Evolutionary conservation across 2,113 vertebrate genomes (phyloP), one percentile per base, ranked within the genome.

Genomic region (Dasyprocta punctata): DNA sequence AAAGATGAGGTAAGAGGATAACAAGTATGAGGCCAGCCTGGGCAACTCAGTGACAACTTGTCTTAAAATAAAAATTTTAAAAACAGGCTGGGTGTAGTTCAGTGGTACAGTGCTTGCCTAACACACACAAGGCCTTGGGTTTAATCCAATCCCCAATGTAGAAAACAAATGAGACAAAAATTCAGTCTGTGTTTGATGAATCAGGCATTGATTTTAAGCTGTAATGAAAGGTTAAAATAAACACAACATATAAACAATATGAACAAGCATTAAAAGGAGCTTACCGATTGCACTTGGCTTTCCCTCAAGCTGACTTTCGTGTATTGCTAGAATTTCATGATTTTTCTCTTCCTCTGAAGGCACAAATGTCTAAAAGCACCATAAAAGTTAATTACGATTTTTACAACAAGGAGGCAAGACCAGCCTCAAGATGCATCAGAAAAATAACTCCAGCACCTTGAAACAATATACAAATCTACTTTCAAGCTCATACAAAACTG

Each of bases 331-430:
- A 38, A 63, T 28, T 30, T 56, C 92, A 19, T 8, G 86, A 9
- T 36, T 86, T 84, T 78, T 94, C 75, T 93, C 89, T 47, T 95
- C 86, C 26, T 80, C 85, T 38, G 96, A 93, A 63, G 52, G 80
- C 36, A 95, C 67, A 81, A 36, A 60, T 75, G 54, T 89, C 98
- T 98, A 89, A 78, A 94, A 94, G 44, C 14, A 86, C 28, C 90
- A 82, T 73, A 94, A 84, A 95, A 52, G 56, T 73, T 87, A 85
- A 60, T 19, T 49, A 52, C 36, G 71, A 28, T 41, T 94, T 94
- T 75, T 73, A 73, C 4, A 93, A 73, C 4, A 93, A 61, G 47
- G n/a, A 88, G 49, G 38, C 19, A 71, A 85, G 60, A 52, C 52
- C 71, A 73, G 91, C 41, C 44, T 77, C 33, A 77, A 88, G 38